These are phyloP conservation scores for Escarpia spicata DNA, from an alignment of 2,888 invertebrate species.

Conservation along the genomic window DNA sequence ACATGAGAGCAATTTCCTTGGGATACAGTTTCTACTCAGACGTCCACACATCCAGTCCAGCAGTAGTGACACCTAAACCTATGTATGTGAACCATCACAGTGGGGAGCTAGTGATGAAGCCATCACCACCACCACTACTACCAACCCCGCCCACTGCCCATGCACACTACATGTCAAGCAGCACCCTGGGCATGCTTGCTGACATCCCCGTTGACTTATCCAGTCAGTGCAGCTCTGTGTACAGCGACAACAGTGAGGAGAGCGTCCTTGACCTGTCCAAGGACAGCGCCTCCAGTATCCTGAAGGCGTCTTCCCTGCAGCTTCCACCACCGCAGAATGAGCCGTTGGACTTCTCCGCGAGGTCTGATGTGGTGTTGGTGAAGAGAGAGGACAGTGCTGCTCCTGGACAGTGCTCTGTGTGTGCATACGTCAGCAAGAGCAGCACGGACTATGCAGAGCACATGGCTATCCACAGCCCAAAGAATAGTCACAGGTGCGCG, in stretches of 20 bases:
- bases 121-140: not conserved
- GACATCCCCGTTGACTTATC: slow-evolving; percentile 30
- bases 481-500: slow-evolving; percentile 55
- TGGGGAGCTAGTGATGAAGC: not conserved
- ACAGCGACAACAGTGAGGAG: slow-evolving; percentile 1
- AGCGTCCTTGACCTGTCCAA: slow-evolving; percentile 39
- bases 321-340: slow-evolving; percentile 36
- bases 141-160: slow-evolving; percentile 30
- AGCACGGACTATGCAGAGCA: slow-evolving; percentile 55
- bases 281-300: slow-evolving; percentile 23
- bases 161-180: not conserved
- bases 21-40: not conserved
- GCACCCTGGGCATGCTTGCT: slow-evolving; percentile 17
- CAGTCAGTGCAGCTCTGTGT: slow-evolving; percentile 13
- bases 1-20: not conserved
- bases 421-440: slow-evolving; percentile 54
- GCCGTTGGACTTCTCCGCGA: slow-evolving; percentile 50
- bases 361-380: not conserved
- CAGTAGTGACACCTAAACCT: not conserved
- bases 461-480: slow-evolving; percentile 41
- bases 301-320: not conserved
- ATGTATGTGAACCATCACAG: not conserved
- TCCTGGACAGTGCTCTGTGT: slow-evolving; percentile 51
- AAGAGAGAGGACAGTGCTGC: slow-evolving; percentile 21
- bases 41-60: not conserved